phyloP scores from a whole-genome alignment of 2,888 invertebrate species.

The Drosophila melanosoma region DNA sequence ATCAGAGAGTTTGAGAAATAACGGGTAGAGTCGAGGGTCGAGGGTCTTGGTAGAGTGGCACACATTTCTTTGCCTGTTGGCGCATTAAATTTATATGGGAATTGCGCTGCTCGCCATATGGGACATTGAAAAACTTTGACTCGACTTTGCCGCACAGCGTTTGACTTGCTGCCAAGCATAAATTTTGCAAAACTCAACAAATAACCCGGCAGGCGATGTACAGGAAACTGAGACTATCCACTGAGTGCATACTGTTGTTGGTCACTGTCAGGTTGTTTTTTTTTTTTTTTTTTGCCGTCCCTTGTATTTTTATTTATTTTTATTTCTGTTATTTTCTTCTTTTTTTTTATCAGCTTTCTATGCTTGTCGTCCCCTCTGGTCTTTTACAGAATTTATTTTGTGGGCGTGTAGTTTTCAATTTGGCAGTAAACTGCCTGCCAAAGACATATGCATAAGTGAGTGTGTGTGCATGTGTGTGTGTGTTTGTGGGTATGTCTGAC shows the following conservation, averaged over 20 bases:
- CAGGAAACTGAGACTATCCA: slow-evolving; percentile 26
- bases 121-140: slow-evolving; percentile 45
- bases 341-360: neutral
- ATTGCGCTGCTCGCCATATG: slow-evolving; percentile 58
- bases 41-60: neutral
- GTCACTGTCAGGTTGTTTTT: slow-evolving; percentile 62
- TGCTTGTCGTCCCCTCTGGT: slow-evolving; percentile 21
- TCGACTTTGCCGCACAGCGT: slow-evolving; percentile 50
- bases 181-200: slow-evolving; percentile 78
- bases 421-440: slow-evolving; percentile 65
- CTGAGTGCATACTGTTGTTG: slow-evolving; percentile 53
- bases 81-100: slow-evolving; percentile 80
- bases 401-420: slow-evolving; percentile 78
- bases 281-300: slow-evolving; percentile 5
- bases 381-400: slow-evolving; percentile 68
- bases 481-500: slow-evolving; percentile 38
- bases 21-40: neutral
- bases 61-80: slow-evolving; percentile 77
- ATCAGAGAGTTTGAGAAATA: slow-evolving; percentile 1
- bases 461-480: neutral
- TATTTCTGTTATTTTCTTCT: slow-evolving; percentile 8
- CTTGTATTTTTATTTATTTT: slow-evolving; percentile 1
- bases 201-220: slow-evolving; percentile 54
- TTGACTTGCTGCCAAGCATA: slow-evolving; percentile 80
- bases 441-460: slow-evolving; percentile 18